Base-by-base conservation (phyloP, 1,140 invertebrate genomes). In the Aphidius ervi region DNA sequence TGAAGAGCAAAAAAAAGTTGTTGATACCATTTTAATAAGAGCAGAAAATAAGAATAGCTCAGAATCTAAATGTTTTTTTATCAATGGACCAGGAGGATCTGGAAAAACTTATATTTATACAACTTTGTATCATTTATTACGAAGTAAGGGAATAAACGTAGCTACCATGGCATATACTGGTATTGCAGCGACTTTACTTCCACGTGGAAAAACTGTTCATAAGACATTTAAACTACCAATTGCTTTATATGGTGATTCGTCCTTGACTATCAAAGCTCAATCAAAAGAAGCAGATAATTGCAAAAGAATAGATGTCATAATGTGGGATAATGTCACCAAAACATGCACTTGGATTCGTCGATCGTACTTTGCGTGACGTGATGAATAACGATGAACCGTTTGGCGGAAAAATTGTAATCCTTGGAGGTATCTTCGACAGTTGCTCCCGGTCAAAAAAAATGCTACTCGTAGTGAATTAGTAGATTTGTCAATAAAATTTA, bases 401-500 rank as follows among this genome's bases (percentile, higher is more conserved):
- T 47, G 56, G 56, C 31, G 56, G 41, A n/a, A 7, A n/a, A n/a
- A 23, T 58, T 9, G 45, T 58, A n/a, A 46, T 58, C 31, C 46
- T 58, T 45, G 45, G 4, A 9, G 43, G 56, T 46, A 45, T 37
- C 43, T n/a, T n/a, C n/a, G 56, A 6, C 42, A 58, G 45, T 46
- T 46, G 31, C 10, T 47, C 20, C 46, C 3, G 3, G 46, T 47
- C 10, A 47, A 47, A 2, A 5, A 9, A 39, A 41, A 60, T 52
- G 60, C 48, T n/a, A 67, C 65, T 20, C 58, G 58, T 4, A 45
- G 9, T 58, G 63, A 64, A 50, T 16, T 59, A 9, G 31, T 66
- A 31, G 58, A 55, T 57, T 52, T 58, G 46, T 62, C 64, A 3
- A 61, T 67, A 10, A 63, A 64, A 52, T 57, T 52, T 50, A 62